Conservation (phyloP, 2,888 invertebrate species). For the Itoplectis maculator region DNA sequence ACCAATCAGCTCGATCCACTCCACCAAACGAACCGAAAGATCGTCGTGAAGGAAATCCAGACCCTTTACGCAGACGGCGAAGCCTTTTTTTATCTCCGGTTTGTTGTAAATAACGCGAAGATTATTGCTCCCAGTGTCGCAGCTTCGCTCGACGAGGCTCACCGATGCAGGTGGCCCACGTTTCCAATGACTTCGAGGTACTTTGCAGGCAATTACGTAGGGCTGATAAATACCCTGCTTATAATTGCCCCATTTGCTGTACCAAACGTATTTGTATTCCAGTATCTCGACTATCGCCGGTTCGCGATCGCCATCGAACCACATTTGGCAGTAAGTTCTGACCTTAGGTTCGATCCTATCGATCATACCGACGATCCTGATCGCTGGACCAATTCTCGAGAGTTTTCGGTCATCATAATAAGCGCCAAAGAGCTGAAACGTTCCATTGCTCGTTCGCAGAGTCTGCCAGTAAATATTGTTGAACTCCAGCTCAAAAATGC, state of each 20-base stretch:
- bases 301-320: conserved; percentile 94
- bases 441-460: conserved; percentile 92
- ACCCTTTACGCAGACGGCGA: conserved; percentile 97
- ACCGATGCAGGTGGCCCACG: conserved; percentile 92
- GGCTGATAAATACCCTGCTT: conserved; percentile 96
- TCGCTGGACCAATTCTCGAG: conserved; percentile 92
- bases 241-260: conserved; percentile 97
- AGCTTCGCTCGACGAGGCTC: conserved; percentile 93
- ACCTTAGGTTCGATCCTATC: conserved; percentile 94
- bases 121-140: conserved; percentile 94
- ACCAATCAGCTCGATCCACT: conserved; percentile 96
- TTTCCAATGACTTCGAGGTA: conserved; percentile 90
- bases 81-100: conserved; percentile 90
- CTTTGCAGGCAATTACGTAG: conserved; percentile 94
- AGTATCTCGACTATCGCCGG: conserved; percentile 93
- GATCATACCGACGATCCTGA: conserved; percentile 95
- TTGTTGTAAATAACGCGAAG: conserved; percentile 92
- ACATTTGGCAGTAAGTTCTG: conserved; percentile 94
- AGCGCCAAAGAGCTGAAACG: conserved; percentile 95
- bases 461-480: conserved; percentile 98
- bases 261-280: conserved; percentile 98
- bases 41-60: conserved; percentile 97
- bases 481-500: conserved; percentile 95
- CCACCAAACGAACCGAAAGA: conserved; percentile 94
- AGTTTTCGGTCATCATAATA: conserved; percentile 93